Evolutionary conservation across 2,888 invertebrate genomes (phyloP).

Genomic region (Cheilosia variabilis): DNA sequence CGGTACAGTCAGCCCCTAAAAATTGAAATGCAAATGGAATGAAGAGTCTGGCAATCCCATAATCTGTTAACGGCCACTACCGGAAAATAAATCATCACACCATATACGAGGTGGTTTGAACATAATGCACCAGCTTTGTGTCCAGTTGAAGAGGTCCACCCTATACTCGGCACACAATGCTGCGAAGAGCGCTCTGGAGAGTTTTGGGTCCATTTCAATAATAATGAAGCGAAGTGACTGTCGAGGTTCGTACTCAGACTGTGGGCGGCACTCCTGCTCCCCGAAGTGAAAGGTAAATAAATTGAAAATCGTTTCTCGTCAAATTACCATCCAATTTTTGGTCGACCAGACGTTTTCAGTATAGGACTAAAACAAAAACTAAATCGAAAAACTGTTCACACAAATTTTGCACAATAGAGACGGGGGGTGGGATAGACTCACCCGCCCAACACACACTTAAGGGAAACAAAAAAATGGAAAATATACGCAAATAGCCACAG

Average conservation of each 20-base stretch:
- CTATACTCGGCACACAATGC: background rate
- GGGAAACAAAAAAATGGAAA: slow-evolving; percentile 28
- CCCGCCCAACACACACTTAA: background rate
- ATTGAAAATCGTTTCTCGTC: slow-evolving; percentile 71
- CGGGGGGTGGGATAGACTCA: background rate
- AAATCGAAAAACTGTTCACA: slow-evolving; percentile 28
- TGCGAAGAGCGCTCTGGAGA: background rate
- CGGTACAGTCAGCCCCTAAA: background rate
- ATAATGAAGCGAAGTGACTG: slow-evolving; percentile 34
- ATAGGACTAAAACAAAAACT: background rate
- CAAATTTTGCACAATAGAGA: slow-evolving; percentile 31
- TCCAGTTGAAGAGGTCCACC: slow-evolving; percentile 14
- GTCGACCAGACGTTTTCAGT: slow-evolving; percentile 53
- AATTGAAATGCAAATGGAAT: background rate
- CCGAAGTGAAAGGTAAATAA: slow-evolving; percentile 67
- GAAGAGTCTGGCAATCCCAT: background rate
- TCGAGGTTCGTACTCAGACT: slow-evolving; percentile 12
- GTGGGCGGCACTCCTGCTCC: slow-evolving; percentile 10
- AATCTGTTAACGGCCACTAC: background rate
- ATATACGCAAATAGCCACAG: slow-evolving; percentile 47
- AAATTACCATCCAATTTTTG: slow-evolving; percentile 67
- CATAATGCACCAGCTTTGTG: slow-evolving; percentile 18
- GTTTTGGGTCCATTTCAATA: slow-evolving; percentile 40
- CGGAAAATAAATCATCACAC: background rate
- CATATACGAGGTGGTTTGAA: background rate